Base-by-base conservation (phyloP, 2,888 invertebrate genomes). In the Cephus runcator region DNA sequence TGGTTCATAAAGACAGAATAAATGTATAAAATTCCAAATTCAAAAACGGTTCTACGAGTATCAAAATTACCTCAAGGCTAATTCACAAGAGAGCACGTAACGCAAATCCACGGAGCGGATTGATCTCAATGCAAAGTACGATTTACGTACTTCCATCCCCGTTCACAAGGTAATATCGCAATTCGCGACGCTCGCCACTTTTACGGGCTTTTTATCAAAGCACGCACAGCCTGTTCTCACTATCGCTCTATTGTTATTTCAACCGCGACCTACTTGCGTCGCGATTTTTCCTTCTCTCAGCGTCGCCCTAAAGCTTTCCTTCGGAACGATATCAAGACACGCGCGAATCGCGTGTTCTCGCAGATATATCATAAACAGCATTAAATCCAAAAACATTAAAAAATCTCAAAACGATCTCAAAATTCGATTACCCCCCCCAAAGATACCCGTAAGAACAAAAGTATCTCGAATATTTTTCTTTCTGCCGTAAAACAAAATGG, bases 231-330 rank as follows among this genome's bases (percentile, higher is more conserved):
- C 81, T 83, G 84, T 85, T 87, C 84, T 85, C 85, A 82, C 87
- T 89, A 88, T 89, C 88, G 88, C 83, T 71, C 84, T 84, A 84
- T 87, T 88, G 86, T 87, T 86, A 83, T 84, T 84, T 85, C 81
- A 80, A 56, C 81, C 80, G 81, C 88, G 89, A 90, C 90, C 90
- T 87, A 90, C 84, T 89, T 90, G 88, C 87, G 85, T 84, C 83
- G 81, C 83, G 85, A 89, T 88, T 88, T 88, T 88, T 83, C 75
- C 79, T 78, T 78, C 75, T 80, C 80, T 79, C 79, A 77, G 69
- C 71, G 71, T 71, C 71, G 71, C 71, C 71, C 71, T 31, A 34
- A 71, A 71, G 71, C 71, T 31, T 23, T 56, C 9, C 9, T 56
- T 23, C 9, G 0, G 9, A 56, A 71, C 12, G 33, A 33, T 34